Base-by-base conservation (phyloP, 2,113 vertebrate species). In the Melanotaenia duboulayi region DNA sequence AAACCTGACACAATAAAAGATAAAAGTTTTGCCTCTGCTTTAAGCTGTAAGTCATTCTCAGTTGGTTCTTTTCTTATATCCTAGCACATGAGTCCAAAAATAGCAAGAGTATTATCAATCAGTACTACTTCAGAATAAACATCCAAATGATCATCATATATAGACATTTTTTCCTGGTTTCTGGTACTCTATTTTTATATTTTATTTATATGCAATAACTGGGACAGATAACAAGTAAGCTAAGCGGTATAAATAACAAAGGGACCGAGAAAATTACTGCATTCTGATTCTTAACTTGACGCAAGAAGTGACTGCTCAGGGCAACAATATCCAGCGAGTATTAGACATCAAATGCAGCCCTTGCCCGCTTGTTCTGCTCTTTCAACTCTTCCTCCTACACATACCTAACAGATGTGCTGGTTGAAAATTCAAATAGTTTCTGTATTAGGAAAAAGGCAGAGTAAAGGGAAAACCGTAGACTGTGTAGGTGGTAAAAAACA, bases 201-300 rank as follows among this genome's bases (percentile, higher is more conserved):
- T 74, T 74, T 82, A 87, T 90, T 83, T 77, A 78, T 62, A 62
- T 71, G 32, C 39, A 71, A 61, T 75, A 85, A 81, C 76, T 85
- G 78, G 83, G 70, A 63, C 71, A 83, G 48, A 82, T 65, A 66
- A 81, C 50, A 72, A 67, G 7, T 5, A 78, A 75, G 58, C 42
- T 56, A 56, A 57, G 67, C n/a, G 55, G 46, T 20, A 22, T 70
- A 61, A 10, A 49, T 51, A 50, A 84, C 19, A 48, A 40, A 57
- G 12, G 11, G 56, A 78, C 51, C 0, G 46, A 51, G 48, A 55
- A 46, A 71, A 59, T 37, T 25, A 52, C 52, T 67, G 32, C 19
- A 74, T 78, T 60, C 46, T 65, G 48, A 72, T 50, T 74, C 50
- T 73, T 6, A 23, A 58, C 19, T 81, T 66, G 22, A 72, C 50